phyloP scores from a whole-genome alignment of 2,797 vertebrate genomes.

The Thaleichthys pacificus region DNA sequence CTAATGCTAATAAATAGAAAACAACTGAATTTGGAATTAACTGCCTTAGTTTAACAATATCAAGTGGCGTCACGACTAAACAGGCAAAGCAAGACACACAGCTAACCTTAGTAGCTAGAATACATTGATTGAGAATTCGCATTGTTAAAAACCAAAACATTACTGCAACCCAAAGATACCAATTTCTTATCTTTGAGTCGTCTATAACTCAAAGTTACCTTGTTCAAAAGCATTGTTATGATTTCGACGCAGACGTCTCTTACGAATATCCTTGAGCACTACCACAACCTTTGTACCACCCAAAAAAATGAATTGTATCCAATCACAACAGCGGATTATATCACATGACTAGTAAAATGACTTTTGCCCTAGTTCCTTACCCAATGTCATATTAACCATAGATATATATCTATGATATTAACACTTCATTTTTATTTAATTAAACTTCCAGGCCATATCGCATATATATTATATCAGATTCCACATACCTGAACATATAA shows the following conservation, averaged over 20 bases:
- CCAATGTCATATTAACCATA: slow-evolving; percentile 7
- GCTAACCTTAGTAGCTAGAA: too few species aligned
- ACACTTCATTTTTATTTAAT: neutral
- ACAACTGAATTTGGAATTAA: too few species aligned
- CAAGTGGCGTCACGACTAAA: too few species aligned
- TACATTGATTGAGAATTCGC: neutral
- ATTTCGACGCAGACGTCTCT: too few species aligned
- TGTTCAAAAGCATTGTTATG: slow-evolving; percentile 64
- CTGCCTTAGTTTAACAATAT: too few species aligned
- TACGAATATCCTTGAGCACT: neutral
- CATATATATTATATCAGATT: neutral
- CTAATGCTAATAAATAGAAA: too few species aligned
- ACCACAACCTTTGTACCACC: slow-evolving; percentile 1
- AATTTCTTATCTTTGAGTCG: fast-evolving
- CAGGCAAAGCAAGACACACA: too few species aligned
- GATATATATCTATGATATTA: too few species aligned
- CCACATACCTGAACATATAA: neutral
- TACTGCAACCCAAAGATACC: neutral
- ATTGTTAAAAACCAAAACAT: too few species aligned
- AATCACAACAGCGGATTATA: slow-evolving; percentile 45
- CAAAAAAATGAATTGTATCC: slow-evolving; percentile 26
- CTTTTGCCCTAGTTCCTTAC: slow-evolving; percentile 66
- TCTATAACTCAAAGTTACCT: slow-evolving; percentile 48
- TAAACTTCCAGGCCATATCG: too few species aligned
- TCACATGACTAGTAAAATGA: slow-evolving; percentile 49